Evolutionary conservation across 2,888 invertebrate genomes (phyloP), one percentile per base, ranked within the genome.

Genomic region (Tortrix viridana): DNA sequence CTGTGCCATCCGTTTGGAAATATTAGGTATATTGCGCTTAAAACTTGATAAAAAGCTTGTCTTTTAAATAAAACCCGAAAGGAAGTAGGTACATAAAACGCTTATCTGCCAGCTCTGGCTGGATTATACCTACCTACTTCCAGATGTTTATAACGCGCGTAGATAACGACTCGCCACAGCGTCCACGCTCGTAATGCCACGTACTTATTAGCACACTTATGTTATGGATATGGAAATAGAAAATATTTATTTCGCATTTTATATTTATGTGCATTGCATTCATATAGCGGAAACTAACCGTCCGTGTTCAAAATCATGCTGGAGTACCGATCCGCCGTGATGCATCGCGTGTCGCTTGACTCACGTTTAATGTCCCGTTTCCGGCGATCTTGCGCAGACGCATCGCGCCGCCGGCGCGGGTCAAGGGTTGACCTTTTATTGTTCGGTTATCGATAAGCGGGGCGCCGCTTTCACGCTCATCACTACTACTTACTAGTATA

Each of bases 391-490:
- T 75, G 76, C 76, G 79, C 75, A 74, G 75, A 78, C 82, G 79
- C 76, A 79, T 77, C 77, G 74, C 74, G 72, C 71, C 67, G 78
- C 69, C 74, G 75, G 69, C 69, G 52, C 70, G 71, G 82, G 82
- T 81, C 82, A 80, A 79, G 79, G 74, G 76, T 75, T 80, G 77
- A 79, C 82, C 83, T 80, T 82, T 81, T 77, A 80, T 80, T 83
- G 81, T 82, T 79, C 71, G 74, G 69, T 59, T 80, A 80, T 81
- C 76, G 84, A 85, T 85, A 84, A 80, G 74, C 70, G 74, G 71
- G 80, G 80, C 84, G 84, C 82, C 80, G 71, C 75, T 73, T 76
- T 71, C 75, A 71, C 65, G 67, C 65, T 69, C 72, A 72, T 73
- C 73, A 74, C 71, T 76, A 71, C 69, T 69, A 67, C 18, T 47